Evolutionary conservation across 2,113 vertebrate genomes (phyloP).

Genomic region (Sterna hirundo): DNA sequence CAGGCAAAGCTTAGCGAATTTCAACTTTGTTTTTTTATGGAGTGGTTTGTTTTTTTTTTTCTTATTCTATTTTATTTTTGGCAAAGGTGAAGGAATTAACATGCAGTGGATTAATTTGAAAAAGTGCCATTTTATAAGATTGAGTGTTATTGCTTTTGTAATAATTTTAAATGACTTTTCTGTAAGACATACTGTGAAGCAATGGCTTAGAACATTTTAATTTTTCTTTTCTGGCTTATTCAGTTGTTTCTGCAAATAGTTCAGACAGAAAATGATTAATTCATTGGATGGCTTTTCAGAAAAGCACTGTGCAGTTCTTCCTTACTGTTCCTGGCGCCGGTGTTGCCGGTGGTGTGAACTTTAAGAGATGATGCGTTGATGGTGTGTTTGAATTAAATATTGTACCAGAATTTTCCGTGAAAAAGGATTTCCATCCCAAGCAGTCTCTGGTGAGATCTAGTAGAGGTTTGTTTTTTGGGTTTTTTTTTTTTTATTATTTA

Average conservation of each 20-base stretch:
- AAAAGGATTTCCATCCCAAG: background rate
- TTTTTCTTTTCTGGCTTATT: conserved; percentile 40
- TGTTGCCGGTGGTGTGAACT: background rate
- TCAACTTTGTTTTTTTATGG: background rate
- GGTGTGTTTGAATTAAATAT: conserved; percentile 17
- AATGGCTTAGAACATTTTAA: conserved; percentile 25
- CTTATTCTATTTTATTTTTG: background rate
- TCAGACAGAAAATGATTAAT: background rate
- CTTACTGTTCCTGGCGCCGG: background rate
- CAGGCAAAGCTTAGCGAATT: background rate
- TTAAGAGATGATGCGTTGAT: background rate
- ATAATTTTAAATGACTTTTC: conserved; percentile 47
- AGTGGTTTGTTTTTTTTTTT: background rate
- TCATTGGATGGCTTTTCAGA: background rate
- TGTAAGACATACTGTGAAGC: conserved; percentile 5
- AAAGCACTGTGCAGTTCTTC: background rate
- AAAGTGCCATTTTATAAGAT: background rate
- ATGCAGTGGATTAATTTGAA: background rate
- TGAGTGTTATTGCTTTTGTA: conserved; percentile 31
- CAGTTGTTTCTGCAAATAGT: conserved; percentile 23
- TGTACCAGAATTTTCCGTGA: background rate
- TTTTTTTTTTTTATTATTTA: background rate
- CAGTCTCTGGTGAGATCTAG: background rate
- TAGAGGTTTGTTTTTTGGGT: background rate
- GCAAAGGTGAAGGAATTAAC: conserved; percentile 5